A percentile compares a stretch with the other conserved stretches of the same genome.
These are phyloP conservation scores for Margaritifera margaritifera DNA, from an alignment of 2,888 invertebrate species.

Conservation along the genomic window DNA sequence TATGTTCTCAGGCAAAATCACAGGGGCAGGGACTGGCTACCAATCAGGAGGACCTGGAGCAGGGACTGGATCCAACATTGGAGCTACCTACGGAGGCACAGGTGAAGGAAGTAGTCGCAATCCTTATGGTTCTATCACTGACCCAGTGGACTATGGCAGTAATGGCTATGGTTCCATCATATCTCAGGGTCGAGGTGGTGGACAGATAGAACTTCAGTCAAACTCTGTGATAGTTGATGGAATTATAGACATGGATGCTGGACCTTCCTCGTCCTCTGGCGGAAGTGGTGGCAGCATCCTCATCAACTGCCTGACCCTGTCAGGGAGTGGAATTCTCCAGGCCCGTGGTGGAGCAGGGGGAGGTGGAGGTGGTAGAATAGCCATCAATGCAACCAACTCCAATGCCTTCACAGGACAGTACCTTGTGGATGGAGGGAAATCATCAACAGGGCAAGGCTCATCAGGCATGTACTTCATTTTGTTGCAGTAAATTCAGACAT, in stretches of 20 bases:
- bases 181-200: conserved; percentile 45
- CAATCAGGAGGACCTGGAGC: conserved; percentile 39
- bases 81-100: conserved; percentile 49
- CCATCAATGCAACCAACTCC: conserved; percentile 13
- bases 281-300: conserved; percentile 55
- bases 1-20: conserved; percentile 38
- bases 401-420: conserved; percentile 28
- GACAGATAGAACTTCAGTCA: conserved; percentile 41
- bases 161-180: conserved; percentile 40
- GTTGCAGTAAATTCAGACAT: no score
- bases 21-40: conserved; percentile 47
- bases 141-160: conserved; percentile 51
- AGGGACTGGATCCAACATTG: conserved; percentile 22
- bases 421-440: conserved; percentile 6
- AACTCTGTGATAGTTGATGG: conserved; percentile 37
- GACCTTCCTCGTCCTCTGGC: conserved; percentile 17
- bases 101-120: conserved; percentile 33
- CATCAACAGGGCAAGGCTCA: no score
- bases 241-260: conserved; percentile 41
- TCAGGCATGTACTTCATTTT: no score
- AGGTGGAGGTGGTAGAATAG: conserved; percentile 50
- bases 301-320: conserved; percentile 26
- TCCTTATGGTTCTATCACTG: conserved; percentile 46
- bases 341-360: conserved; percentile 45
- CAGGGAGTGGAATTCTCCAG: conserved; percentile 42